These are phyloP conservation scores for Rana temporaria DNA, from an alignment of 2,113 vertebrate genomes.

Conservation along the genomic window DNA sequence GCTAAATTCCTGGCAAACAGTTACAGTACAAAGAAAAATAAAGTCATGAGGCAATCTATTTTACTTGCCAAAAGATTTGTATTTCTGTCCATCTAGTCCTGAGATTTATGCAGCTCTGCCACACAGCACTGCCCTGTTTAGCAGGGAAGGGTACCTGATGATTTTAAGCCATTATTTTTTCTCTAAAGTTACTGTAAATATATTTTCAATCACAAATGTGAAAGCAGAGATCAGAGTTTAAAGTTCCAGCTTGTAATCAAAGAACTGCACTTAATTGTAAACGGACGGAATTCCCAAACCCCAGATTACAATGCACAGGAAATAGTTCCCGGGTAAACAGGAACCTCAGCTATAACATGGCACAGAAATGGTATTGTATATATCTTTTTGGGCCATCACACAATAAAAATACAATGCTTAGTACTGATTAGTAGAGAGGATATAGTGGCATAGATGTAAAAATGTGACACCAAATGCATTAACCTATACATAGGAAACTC, in stretches of 20 bases:
- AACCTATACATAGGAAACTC: background rate
- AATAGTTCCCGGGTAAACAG: conserved; percentile 19
- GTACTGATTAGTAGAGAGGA: background rate
- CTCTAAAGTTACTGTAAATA: no score
- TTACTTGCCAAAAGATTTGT: no score
- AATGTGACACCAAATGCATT: background rate
- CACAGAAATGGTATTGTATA: background rate
- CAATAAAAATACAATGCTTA: background rate
- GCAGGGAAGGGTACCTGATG: no score
- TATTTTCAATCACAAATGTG: no score
- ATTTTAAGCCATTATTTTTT: no score
- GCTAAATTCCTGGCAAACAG: no score
- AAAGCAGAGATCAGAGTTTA: no score
- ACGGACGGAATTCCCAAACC: background rate
- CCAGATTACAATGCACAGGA: conserved; percentile 16
- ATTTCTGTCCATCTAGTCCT: no score
- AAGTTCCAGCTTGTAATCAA: background rate
- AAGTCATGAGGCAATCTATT: no score
- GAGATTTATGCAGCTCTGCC: no score
- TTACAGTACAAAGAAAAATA: no score
- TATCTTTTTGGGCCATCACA: background rate
- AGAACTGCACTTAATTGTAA: background rate
- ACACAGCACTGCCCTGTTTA: no score
- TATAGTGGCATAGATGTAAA: background rate
- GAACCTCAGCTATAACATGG: conserved; percentile 8